Base-by-base conservation (phyloP, 2,797 vertebrate species). In the Odontamblyopus lacepedii region DNA sequence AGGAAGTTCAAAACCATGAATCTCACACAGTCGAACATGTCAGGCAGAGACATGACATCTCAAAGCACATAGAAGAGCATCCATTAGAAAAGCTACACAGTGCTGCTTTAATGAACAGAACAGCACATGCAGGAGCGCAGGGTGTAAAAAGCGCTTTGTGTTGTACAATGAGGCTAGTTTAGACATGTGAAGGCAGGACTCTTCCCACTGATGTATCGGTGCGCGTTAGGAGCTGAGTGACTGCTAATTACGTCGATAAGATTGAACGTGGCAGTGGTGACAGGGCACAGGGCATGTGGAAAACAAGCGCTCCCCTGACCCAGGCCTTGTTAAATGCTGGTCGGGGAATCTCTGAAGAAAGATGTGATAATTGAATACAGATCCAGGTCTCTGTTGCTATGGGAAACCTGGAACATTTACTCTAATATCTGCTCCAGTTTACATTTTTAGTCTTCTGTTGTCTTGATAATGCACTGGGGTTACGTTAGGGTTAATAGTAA, bases 211-310 rank as follows among this genome's bases (percentile, higher is more conserved):
- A 73, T 63, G 70, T 74, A 67, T 53, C 55, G 77, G 80, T 71
- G 67, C 16, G 50, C 3, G 35, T 70, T 72, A 3, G 8, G 64
- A 29, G 66, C 62, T 8, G 29, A 44, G 13, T 23, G 74, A 67
- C 23, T 38, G 75, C 44, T 75, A 74, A 82, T 78, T 67, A 73
- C 8, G 15, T 55, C 64, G 59, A 74, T 79, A 29, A 50, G 66
- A 79, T 70, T 69, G 48, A 64, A 79, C 72, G 23, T 0, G 38
- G n/a, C 66, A 75, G 75, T 76, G 78, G 82, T 56, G 69, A 67
- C 55, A n/a, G 30, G 6, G 55, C 71, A 71, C 48, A 66, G 74
- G 68, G 59, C 41, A 13, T 0, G 11, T 60, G 41, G 70, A 80
- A 71, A 70, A 73, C 56, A 68, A 78, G 61, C 35, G 12, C 55